Evolutionary conservation across 2,888 invertebrate genomes (phyloP).

Genomic region (Galerucella calmariensis): DNA sequence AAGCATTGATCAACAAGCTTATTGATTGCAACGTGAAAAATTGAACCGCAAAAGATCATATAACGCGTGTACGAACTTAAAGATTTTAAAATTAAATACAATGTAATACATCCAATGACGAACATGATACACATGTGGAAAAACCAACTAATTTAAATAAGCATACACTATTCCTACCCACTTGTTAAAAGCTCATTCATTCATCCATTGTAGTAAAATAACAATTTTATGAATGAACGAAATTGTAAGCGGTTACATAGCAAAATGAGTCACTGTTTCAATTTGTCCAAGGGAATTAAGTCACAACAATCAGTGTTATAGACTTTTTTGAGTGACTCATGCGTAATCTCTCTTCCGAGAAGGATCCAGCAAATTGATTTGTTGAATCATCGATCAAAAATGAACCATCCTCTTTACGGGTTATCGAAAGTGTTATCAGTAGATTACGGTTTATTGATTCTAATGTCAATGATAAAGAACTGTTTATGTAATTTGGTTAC

Average conservation of each 20-base stretch:
- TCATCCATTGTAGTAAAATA: background rate
- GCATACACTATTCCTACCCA: background rate
- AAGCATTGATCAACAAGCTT: too few relatives aligned
- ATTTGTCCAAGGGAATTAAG: slow-evolving; percentile 6
- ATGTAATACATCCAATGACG: background rate
- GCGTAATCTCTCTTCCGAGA: background rate
- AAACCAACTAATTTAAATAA: background rate
- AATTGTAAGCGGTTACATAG: background rate
- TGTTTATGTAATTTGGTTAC: too few relatives aligned
- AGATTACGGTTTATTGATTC: background rate
- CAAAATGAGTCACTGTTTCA: slow-evolving; percentile 8
- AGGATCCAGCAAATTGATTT: slow-evolving; percentile 1
- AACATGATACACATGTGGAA: background rate
- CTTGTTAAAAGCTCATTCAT: background rate
- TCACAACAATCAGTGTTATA: slow-evolving; percentile 10
- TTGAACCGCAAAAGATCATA: too few relatives aligned
- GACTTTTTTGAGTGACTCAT: slow-evolving; percentile 4
- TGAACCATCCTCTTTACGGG: background rate
- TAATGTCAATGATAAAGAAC: too few relatives aligned
- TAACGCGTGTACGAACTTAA: too few relatives aligned
- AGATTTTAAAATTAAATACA: too few relatives aligned
- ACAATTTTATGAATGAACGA: slow-evolving; percentile 8
- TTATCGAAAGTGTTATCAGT: background rate
- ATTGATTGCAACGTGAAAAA: too few relatives aligned
- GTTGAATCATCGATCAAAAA: slow-evolving; percentile 6